Evolutionary conservation across 2,888 invertebrate species (phyloP), one percentile per base, ranked within the genome.

Genomic region (Dicranocentrus wangi): DNA sequence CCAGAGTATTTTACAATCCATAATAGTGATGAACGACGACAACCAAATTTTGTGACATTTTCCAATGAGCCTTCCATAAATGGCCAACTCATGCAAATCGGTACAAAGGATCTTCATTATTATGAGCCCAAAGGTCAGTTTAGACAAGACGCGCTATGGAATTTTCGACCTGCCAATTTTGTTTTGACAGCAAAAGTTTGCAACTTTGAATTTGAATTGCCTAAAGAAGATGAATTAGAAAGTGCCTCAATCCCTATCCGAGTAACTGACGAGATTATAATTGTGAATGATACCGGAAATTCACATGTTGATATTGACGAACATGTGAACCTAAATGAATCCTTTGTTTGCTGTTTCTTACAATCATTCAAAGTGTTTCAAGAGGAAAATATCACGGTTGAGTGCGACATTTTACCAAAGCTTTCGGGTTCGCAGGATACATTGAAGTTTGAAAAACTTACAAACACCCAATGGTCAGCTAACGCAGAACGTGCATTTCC

Each of bases 41-140:
- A 77, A 13, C 69, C 71, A 0, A 83, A 83, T 32, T 83, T 77
- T 51, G 69, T 82, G 1, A 83, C 83, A 19, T 83, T 83, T 23
- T 83, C 83, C 2, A 83, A 83, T 43, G 76, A 83, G 53, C 76
- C 76, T 3, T 80, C 82, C n/a, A 23, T 25, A 0, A 43, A 78
- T 15, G 83, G 83, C 1, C 83, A 83, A 55, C 69, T 83, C 10
- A 82, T 83, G 82, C 83, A 83, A 61, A 81, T 83, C 17, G 83
- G 76, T 0, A 82, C 82, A 0, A 83, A 82, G 39, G 82, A 83
- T 17, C 1, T 83, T n/a, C 17, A 76, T 8, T 19, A 15, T 13
- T 83, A 83, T 47, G 63, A 78, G 17, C 68, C 73, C 5, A 81
- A 75, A 32, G 83, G 81, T 2, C 1, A 66, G 15, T 81, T 83